Percentiles rank a stretch among this genome's conserved stretches.
These are phyloP conservation scores for Melanostoma scalare DNA, from an alignment of 2,888 invertebrate genomes.

Conservation along the genomic window DNA sequence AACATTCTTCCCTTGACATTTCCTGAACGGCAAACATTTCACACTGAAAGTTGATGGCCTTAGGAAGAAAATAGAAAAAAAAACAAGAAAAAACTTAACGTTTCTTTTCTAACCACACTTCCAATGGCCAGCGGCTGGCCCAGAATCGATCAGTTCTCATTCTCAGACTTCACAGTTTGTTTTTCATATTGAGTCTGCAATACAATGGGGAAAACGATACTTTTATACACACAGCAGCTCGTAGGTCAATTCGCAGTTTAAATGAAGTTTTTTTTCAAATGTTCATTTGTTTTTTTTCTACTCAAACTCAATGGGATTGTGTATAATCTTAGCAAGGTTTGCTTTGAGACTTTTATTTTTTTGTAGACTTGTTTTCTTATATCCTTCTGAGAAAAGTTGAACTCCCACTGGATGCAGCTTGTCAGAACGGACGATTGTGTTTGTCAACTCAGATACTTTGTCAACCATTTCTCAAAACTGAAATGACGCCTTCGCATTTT, in stretches of 20 bases:
- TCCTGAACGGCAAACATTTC: conserved; percentile 30
- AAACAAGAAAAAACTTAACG: conserved; percentile 1
- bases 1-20: conserved; percentile 38
- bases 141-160: conserved; percentile 37
- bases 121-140: conserved; percentile 8
- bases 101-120: neutral
- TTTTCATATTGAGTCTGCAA: neutral
- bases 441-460: conserved; percentile 48
- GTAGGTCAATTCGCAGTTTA: conserved; percentile 58
- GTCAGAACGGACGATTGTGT: neutral
- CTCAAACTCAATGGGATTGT: neutral
- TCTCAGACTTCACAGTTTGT: conserved; percentile 16
- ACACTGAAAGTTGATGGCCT: conserved; percentile 30
- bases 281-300: conserved; percentile 55
- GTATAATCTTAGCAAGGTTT: neutral
- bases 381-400: neutral
- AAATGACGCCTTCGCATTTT: conserved; percentile 50
- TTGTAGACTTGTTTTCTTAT: too few species aligned
- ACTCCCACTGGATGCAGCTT: neutral
- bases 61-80: conserved; percentile 20
- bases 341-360: too few species aligned
- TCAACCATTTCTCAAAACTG: conserved; percentile 51
- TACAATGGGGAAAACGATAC: conserved; percentile 34
- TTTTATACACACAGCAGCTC: conserved; percentile 13
- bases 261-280: conserved; percentile 42